Evolutionary conservation across 2,797 vertebrate genomes (phyloP).

Genomic region (Austrolebias charrua): DNA sequence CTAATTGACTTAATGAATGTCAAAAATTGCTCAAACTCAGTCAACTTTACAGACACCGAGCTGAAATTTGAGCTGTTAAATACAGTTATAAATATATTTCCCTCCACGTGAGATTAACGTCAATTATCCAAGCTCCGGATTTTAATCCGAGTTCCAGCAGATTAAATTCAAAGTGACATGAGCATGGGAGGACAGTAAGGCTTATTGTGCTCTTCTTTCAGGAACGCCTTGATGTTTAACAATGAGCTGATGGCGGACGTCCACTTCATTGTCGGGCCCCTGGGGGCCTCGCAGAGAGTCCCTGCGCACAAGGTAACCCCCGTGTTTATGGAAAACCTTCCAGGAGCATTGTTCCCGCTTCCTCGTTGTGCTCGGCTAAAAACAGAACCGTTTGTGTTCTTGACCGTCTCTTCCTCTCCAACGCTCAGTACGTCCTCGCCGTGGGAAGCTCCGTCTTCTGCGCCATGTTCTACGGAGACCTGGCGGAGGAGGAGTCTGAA

Average conservation of each 20-base stretch:
- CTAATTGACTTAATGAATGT: no score
- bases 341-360: slow-evolving; percentile 4
- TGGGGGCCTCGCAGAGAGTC: slow-evolving; percentile 85
- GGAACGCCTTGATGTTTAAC: slow-evolving; percentile 98
- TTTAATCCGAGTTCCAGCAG: no score
- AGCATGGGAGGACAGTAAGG: no score
- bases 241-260: slow-evolving; percentile 99
- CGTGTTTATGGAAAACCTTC: background rate
- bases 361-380: slow-evolving; percentile 22
- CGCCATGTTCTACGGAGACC: slow-evolving; percentile 98
- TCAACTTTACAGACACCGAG: no score
- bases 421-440: slow-evolving; percentile 92
- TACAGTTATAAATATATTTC: no score
- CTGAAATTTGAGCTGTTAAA: no score
- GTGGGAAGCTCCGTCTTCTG: slow-evolving; percentile 99
- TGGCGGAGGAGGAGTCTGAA: slow-evolving; percentile 93
- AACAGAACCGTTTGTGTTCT: slow-evolving; percentile 34
- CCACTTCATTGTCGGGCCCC: slow-evolving; percentile 93
- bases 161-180: no score
- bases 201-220: slow-evolving; percentile 59
- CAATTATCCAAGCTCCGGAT: no score
- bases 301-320: slow-evolving; percentile 94
- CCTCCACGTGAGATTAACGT: no score
- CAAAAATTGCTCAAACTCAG: no score
- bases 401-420: background rate